These are phyloP conservation scores for Leptocoma aspasia DNA, from an alignment of 2,113 vertebrate genomes.

Conservation along the genomic window DNA sequence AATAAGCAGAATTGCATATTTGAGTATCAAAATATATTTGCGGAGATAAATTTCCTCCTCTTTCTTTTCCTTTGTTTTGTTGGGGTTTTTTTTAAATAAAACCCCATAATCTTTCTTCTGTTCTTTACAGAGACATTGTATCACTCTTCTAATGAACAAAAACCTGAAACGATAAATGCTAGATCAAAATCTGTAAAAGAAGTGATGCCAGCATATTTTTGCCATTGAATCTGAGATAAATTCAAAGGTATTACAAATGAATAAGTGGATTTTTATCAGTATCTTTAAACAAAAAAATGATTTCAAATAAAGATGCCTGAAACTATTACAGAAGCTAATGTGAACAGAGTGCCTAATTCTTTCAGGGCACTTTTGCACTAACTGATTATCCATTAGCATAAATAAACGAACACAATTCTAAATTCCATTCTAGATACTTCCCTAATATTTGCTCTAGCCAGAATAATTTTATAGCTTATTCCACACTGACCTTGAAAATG, in stretches of 20 bases:
- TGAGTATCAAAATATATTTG: not conserved
- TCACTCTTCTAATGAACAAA: not conserved
- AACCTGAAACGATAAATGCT: not conserved
- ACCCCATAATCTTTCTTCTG: not conserved
- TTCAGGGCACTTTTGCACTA: not conserved
- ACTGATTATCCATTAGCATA: slow-evolving; percentile 17
- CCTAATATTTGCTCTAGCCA: not conserved
- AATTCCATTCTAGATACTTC: not conserved
- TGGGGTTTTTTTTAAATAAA: not conserved
- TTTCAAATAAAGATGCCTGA: not conserved
- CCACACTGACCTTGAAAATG: slow-evolving; percentile 4
- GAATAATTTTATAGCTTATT: slow-evolving; percentile 18
- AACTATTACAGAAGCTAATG: not conserved
- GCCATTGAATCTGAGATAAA: not conserved
- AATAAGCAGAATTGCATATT: not conserved
- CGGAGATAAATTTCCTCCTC: not conserved
- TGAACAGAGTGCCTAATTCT: not conserved
- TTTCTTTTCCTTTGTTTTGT: not conserved
- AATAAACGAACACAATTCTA: not conserved
- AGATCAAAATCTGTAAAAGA: not conserved
- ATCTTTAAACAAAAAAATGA: not conserved
- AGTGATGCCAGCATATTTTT: not conserved
- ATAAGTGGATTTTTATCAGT: not conserved
- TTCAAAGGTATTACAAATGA: not conserved
- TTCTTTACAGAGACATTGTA: not conserved